Evolutionary conservation across 2,888 invertebrate species (phyloP).

Genomic region (Calliphora vomitoria): DNA sequence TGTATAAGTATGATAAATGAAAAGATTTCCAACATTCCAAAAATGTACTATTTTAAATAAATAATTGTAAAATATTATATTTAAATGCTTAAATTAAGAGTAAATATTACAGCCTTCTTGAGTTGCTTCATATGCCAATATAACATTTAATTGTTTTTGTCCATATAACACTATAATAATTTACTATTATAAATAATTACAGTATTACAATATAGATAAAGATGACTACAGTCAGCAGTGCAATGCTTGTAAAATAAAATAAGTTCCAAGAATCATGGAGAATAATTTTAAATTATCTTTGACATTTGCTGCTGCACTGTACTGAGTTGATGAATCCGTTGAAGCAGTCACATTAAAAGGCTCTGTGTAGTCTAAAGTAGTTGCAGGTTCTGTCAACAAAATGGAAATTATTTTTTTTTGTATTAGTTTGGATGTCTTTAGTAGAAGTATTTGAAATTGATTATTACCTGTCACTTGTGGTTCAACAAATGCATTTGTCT

Average conservation of each 20-base stretch:
- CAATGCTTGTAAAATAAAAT: background rate
- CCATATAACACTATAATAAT: conserved; percentile 15
- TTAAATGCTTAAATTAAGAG: conserved; percentile 15
- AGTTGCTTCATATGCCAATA: background rate
- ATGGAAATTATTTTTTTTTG: background rate
- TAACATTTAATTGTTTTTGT: background rate
- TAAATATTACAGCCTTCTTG: conserved; percentile 12
- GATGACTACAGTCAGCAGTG: background rate
- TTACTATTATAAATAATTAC: background rate
- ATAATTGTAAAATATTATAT: conserved; percentile 11
- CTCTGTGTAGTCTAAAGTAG: background rate
- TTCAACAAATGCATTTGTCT: conserved; percentile 62
- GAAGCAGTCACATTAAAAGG: background rate
- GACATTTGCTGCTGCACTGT: background rate
- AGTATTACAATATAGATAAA: background rate
- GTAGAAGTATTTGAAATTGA: background rate
- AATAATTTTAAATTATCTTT: background rate
- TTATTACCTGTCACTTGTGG: conserved; percentile 40
- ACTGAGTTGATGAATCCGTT: background rate
- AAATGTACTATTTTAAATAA: background rate
- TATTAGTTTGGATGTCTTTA: background rate
- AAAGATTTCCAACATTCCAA: background rate
- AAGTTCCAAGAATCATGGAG: conserved; percentile 5
- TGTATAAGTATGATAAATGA: too few relatives aligned
- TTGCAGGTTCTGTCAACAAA: conserved; percentile 28